Evolutionary conservation across 1,140 invertebrate genomes (phyloP).

Genomic region (Bombus consobrinus): DNA sequence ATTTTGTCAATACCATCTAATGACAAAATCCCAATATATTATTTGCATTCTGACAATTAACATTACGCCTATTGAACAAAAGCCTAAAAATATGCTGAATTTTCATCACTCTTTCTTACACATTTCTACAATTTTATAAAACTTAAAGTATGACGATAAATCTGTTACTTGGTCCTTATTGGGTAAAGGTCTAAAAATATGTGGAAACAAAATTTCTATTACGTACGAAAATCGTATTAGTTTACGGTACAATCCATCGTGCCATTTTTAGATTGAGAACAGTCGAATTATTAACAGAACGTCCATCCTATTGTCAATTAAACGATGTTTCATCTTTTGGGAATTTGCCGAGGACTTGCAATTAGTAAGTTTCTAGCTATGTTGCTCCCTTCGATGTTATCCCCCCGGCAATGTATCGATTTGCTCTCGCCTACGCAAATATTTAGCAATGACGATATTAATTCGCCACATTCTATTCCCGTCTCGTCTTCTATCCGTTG

Average conservation of each 20-base stretch:
- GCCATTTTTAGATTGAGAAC: background rate
- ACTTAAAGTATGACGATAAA: no score
- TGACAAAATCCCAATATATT: no score
- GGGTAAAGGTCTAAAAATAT: background rate
- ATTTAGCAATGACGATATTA: conserved; percentile 9
- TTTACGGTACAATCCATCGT: background rate
- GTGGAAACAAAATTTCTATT: background rate
- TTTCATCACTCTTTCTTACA: no score
- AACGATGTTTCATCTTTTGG: background rate
- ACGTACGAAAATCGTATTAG: background rate
- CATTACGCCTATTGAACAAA: no score
- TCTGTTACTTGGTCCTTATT: no score
- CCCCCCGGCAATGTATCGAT: background rate
- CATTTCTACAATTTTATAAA: no score
- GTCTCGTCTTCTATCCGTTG: background rate
- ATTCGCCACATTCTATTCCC: background rate
- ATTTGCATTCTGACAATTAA: no score
- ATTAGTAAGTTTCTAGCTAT: background rate
- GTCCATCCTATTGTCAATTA: conserved; percentile 19
- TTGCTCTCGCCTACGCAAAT: background rate
- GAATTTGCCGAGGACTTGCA: background rate
- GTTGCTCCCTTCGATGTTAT: background rate
- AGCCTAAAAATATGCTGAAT: no score
- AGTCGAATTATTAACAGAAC: conserved; percentile 3
- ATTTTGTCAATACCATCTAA: no score